Conservation (phyloP, 2,797 vertebrate species). For the Hirundo rustica region DNA sequence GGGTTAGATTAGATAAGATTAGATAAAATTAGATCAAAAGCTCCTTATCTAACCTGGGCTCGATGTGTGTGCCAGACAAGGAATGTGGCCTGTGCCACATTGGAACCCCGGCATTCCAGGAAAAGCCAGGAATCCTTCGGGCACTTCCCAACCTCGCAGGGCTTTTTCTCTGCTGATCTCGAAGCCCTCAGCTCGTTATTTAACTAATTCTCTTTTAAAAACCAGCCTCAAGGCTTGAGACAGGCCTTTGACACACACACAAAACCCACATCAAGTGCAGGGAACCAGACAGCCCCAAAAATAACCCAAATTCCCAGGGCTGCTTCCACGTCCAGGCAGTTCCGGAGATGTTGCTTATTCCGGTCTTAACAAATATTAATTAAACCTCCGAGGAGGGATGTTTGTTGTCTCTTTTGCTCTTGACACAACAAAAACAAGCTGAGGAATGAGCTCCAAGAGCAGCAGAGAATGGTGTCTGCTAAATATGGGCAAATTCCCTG, state of each 20-base stretch:
- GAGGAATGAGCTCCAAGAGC: neutral
- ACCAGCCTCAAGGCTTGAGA: neutral
- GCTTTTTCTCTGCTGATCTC: neutral
- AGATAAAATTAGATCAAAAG: neutral
- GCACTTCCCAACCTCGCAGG: neutral
- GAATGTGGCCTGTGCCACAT: neutral
- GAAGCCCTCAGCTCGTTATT: neutral
- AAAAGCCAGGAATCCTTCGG: neutral
- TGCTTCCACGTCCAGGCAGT: neutral
- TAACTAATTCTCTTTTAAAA: neutral
- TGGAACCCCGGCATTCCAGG: neutral
- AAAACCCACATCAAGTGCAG: neutral
- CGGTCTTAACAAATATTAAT: slow-evolving; percentile 8
- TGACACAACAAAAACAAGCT: slow-evolving; percentile 10
- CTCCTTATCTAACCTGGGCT: neutral
- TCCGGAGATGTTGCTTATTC: neutral
- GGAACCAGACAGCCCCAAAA: slow-evolving; percentile 27
- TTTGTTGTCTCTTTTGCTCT: slow-evolving; percentile 30
- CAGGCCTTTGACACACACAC: neutral
- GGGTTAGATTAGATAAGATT: neutral
- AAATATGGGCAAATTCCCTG: neutral
- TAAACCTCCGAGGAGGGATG: slow-evolving; percentile 16
- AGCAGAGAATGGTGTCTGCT: neutral
- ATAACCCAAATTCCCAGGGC: slow-evolving; percentile 18
- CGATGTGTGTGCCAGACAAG: neutral